Evolutionary conservation across 2,888 invertebrate genomes (phyloP), one percentile per base, ranked within the genome.

Genomic region (Diplazon laetatorius): DNA sequence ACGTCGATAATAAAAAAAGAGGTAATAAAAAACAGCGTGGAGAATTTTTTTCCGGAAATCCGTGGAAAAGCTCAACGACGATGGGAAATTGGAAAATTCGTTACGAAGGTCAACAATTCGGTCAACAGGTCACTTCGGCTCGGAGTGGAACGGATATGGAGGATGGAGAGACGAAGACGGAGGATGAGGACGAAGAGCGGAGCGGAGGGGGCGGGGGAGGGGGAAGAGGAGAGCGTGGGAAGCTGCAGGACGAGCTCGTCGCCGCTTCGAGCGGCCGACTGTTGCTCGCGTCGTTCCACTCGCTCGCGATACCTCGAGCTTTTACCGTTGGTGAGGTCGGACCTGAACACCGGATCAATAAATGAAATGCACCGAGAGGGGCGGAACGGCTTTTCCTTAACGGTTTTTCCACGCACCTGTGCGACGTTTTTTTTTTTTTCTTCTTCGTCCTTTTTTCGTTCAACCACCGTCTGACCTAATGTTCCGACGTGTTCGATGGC

Each of bases 321-420:
- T 57, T 68, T 39, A 25, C 14, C 63, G 48, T 44, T 16, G 52
- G 55, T 9, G 55, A 60, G 46, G 39, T 22, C 60, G 60, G 14
- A 46, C 35, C 22, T 46, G 46, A 22, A 57, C n/a, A n/a, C n/a
- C 37, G 59, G 57, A 70, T 60, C 59, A 55, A 59, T 59, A 59
- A 70, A 35, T 59, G 70, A 48, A 48, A 70, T 60, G 46, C 30
- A 46, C 30, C 63, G 8, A 30, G 30, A 30, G 48, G 55, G 16
- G 71, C 16, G 48, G 22, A 22, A 37, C 18, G 20, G 39, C 42
- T 59, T 39, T 59, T 59, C 39, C 59, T 59, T 59, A 59, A 59
- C 59, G 20, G 4, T 30, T 37, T 37, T 39, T 20, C 37, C 18
- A n/a, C n/a, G n/a, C 55, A 35, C 55, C 55, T 30, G 30, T n/a